Evolutionary conservation across 1,140 invertebrate genomes (phyloP), one percentile per base, ranked within the genome.

Genomic region (Drosophila malerkotliana): DNA sequence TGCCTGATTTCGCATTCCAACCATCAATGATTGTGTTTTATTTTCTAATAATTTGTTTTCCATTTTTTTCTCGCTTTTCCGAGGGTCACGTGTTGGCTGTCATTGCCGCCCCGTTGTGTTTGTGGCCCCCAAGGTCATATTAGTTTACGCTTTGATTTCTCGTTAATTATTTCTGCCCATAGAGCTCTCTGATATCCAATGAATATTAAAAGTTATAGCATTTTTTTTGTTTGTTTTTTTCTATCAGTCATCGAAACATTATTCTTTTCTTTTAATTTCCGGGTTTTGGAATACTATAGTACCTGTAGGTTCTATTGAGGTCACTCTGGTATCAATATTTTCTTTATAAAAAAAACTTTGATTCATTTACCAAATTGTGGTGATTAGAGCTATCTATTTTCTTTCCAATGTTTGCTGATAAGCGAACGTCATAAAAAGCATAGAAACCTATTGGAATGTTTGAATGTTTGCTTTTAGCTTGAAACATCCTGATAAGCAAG

Each of bases 81-180:
- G 63, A 85, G 68, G 82, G 81, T 77, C 81, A 85, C 77, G 77
- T 84, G 81, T 75, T 72, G 61, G 39, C 39, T 63, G 56, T 58
- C 56, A 58, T 28, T 52, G 49, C 8, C 18, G 18, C 26, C 14
- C 10, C 3, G 18, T 10, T 84, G 45, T 64, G 60, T 58, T 76
- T 69, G 72, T 72, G 59, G 24, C 49, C 53, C 64, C 53, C 68
- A 87, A 88, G 82, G 82, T 82, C 74, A 62, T 69, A 78, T 79
- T 64, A 72, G 82, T 87, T 87, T 72, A 82, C 83, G 81, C 82
- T 85, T 85, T 85, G 82, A 85, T 87, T 85, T 87, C 78, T 67
- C 66, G 75, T 82, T 79, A 82, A 88, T 88, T 87, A 82, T 61
- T 47, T 41, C n/a, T 54, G 37, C 14, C 34, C 34, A 28, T 10